A percentile compares a stretch with the other conserved stretches of the same genome.
phyloP scores from a whole-genome alignment of 2,888 invertebrate genomes.

The Dyspetes luteomarginatus region DNA sequence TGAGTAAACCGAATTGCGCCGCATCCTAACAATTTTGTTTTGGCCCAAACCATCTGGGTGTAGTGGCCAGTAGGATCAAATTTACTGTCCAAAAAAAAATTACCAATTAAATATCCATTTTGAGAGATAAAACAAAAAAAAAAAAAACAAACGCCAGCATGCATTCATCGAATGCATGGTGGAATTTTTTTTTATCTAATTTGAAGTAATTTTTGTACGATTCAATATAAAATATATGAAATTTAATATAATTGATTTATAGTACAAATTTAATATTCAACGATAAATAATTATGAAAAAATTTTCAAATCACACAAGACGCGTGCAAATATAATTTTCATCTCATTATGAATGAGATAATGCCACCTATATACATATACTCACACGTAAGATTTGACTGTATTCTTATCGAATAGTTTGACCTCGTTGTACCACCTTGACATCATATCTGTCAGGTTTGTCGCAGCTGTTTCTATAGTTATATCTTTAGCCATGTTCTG shows the following conservation, averaged over 20 bases:
- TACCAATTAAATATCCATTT: not conserved
- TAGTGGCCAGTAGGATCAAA: constrained; percentile 77
- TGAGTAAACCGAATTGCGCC: constrained; percentile 81
- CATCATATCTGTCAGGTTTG: constrained; percentile 57
- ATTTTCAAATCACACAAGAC: too few species aligned
- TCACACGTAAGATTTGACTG: constrained; percentile 30
- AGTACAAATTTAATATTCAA: too few species aligned
- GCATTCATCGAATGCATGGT: not conserved
- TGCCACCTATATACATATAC: not conserved
- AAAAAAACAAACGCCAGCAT: not conserved
- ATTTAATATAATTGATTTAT: too few species aligned
- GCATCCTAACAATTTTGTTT: constrained; percentile 83
- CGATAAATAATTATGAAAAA: too few species aligned
- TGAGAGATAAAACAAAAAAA: not conserved
- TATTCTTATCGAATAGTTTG: constrained; percentile 68
- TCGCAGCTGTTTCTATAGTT: constrained; percentile 6
- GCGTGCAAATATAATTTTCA: too few species aligned
- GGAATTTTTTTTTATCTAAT: too few species aligned
- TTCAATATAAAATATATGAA: too few species aligned
- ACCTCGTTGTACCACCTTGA: constrained; percentile 80
- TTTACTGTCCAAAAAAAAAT: not conserved
- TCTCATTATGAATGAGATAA: too few species aligned
- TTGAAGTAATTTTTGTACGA: too few species aligned
- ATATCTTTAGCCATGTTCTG: constrained; percentile 80
- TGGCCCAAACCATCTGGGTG: constrained; percentile 84